Conservation (phyloP, 2,888 invertebrate species). For the Agapostemon virescens region DNA sequence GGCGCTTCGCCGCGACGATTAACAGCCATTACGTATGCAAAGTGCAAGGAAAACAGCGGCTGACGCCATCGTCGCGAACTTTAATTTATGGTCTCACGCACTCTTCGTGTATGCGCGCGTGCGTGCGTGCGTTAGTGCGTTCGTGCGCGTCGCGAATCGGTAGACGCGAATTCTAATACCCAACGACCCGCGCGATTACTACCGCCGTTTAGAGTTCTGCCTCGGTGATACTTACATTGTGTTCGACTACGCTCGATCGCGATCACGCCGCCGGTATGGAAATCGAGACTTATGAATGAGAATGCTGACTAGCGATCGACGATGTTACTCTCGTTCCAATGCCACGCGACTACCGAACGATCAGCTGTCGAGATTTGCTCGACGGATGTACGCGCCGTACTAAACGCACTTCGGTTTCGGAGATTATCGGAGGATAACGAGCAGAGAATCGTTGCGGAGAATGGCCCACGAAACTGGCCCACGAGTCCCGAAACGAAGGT, state of each 20-base stretch:
- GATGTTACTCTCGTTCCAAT: constrained; percentile 1
- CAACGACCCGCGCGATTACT: constrained; percentile 12
- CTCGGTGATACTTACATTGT: constrained; percentile 12
- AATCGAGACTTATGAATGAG: background rate
- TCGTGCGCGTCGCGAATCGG: background rate
- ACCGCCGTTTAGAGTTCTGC: background rate
- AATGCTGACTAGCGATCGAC: background rate
- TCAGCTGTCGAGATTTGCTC: background rate
- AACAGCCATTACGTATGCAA: constrained; percentile 34
- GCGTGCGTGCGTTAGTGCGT: background rate
- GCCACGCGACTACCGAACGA: background rate
- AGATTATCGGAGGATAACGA: background rate
- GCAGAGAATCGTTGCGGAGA: background rate
- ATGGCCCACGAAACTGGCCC: too few species aligned
- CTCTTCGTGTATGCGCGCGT: background rate
- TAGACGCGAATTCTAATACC: constrained; percentile 14
- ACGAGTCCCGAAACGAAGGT: too few species aligned
- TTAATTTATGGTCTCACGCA: constrained; percentile 17
- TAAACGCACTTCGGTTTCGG: background rate
- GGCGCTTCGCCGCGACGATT: constrained; percentile 27
- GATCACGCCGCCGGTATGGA: background rate
- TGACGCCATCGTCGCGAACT: constrained; percentile 33
- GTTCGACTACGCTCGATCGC: background rate
- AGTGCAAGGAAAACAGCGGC: constrained; percentile 29
- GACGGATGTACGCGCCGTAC: background rate